These are phyloP conservation scores for Hippocampus barbouri DNA, from an alignment of 2,113 vertebrate genomes.

Conservation along the genomic window DNA sequence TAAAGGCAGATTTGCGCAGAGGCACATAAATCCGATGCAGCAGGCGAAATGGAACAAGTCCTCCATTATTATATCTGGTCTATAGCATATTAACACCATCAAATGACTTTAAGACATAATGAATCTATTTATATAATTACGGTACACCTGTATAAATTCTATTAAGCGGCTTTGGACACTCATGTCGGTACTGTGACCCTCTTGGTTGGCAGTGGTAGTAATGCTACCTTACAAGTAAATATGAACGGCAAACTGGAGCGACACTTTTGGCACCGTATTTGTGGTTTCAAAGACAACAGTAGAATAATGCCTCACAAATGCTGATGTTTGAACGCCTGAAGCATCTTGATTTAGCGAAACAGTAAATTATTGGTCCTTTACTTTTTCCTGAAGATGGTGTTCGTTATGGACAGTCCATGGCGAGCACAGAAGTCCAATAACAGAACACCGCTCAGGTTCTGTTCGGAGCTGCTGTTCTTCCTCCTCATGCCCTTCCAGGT, in stretches of 20 bases:
- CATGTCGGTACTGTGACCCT: slow-evolving; percentile 11
- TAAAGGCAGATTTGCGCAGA: not conserved
- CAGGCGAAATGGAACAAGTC: not conserved
- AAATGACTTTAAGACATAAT: not conserved
- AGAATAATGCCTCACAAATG: slow-evolving; percentile 42
- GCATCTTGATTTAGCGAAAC: too few relatives aligned
- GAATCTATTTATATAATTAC: not conserved
- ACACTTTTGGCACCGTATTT: slow-evolving; percentile 43
- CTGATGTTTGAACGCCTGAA: not conserved
- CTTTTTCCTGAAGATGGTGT: too few relatives aligned
- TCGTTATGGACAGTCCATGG: too few relatives aligned
- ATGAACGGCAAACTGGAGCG: slow-evolving; percentile 18
- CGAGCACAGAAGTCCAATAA: too few relatives aligned
- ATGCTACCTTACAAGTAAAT: slow-evolving; percentile 21
- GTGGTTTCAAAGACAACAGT: slow-evolving; percentile 41
- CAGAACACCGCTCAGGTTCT: too few relatives aligned
- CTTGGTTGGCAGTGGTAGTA: too few relatives aligned
- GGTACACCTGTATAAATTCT: slow-evolving; percentile 1
- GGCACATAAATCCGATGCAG: not conserved
- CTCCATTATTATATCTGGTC: not conserved
- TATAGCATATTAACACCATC: not conserved
- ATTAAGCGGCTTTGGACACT: not conserved
- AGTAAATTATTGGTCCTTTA: too few relatives aligned
- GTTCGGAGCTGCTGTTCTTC: too few relatives aligned
- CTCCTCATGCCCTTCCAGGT: too few relatives aligned